These are phyloP conservation scores for Martes flavigula DNA, from an alignment of 2,797 vertebrate genomes.

Conservation along the genomic window DNA sequence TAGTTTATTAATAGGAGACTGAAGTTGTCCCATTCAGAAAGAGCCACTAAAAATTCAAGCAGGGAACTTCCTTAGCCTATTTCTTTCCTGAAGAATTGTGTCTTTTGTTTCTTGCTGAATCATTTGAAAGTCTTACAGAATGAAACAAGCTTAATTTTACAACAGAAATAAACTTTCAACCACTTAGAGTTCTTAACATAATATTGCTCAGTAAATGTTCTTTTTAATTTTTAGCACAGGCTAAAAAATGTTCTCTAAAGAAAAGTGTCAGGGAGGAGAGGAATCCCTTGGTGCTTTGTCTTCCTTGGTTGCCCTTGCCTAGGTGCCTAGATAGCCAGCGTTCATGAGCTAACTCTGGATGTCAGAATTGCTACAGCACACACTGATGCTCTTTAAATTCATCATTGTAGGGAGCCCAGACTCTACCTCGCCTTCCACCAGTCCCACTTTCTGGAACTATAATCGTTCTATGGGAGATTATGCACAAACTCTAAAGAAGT, in stretches of 20 bases:
- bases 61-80: background rate
- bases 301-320: background rate
- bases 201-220: background rate
- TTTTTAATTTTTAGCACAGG: background rate
- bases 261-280: background rate
- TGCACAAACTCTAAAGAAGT: constrained; percentile 94
- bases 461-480: constrained; percentile 93
- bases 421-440: constrained; percentile 91
- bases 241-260: background rate
- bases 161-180: background rate
- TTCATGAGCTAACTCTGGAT: background rate
- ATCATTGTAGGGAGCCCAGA: constrained; percentile 91
- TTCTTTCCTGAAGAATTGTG: constrained; percentile 31
- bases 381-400: background rate
- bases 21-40: background rate
- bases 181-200: background rate
- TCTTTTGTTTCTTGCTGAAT: constrained; percentile 20
- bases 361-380: background rate
- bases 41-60: background rate
- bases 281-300: background rate
- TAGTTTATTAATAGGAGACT: background rate
- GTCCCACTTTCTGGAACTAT: constrained; percentile 97
- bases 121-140: background rate
- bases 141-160: constrained; percentile 37
- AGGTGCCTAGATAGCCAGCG: background rate